Conservation (phyloP, 2,113 vertebrate genomes). For the Agapornis roseicollis region DNA sequence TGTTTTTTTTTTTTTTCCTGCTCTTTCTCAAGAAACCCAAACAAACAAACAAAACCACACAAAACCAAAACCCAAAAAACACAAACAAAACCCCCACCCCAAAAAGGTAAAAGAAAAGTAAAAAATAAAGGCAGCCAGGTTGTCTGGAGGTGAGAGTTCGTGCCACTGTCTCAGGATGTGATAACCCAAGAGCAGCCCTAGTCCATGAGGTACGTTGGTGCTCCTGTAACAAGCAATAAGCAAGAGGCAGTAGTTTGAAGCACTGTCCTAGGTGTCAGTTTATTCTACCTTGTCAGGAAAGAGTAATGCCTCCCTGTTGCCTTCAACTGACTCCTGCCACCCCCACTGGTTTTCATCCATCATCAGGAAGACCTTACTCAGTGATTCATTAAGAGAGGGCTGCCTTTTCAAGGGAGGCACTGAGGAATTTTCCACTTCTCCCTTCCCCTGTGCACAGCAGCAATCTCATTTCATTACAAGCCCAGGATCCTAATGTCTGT, state of each 20-base stretch:
- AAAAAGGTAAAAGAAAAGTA: neutral
- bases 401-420: neutral
- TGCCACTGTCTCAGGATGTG: neutral
- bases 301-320: neutral
- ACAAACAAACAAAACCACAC: too few species aligned
- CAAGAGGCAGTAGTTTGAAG: neutral
- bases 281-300: neutral
- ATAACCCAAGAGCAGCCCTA: neutral
- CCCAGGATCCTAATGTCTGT: neutral
- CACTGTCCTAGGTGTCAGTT: neutral
- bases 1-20: neutral
- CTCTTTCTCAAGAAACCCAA: neutral
- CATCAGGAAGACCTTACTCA: neutral
- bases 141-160: neutral
- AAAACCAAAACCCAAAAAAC: neutral
- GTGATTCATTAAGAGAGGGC: neutral
- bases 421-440: neutral
- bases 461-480: neutral
- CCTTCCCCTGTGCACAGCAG: neutral
- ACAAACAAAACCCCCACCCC: accelerated
- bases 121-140: neutral
- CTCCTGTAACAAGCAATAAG: neutral
- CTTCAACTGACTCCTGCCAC: neutral
- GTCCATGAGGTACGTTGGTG: accelerated
- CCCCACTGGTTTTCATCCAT: neutral